Conservation (phyloP, 2,113 vertebrate species). For the Thalassarche chlororhynchos region DNA sequence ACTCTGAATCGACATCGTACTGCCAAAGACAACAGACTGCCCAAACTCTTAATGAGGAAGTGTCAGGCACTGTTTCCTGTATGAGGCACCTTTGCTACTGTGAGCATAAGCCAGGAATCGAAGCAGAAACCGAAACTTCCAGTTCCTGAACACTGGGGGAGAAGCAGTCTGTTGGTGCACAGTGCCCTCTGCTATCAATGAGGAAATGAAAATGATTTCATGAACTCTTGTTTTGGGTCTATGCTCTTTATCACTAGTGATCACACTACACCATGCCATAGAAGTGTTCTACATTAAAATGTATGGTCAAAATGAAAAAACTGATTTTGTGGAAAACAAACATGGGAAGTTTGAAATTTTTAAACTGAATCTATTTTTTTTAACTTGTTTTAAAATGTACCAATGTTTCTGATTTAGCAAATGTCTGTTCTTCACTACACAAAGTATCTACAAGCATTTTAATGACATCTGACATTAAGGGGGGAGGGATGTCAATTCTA, state of each 20-base stretch:
- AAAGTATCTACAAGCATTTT: not conserved
- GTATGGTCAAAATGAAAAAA: not conserved
- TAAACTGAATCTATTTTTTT: not conserved
- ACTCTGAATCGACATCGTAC: not conserved
- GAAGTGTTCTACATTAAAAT: not conserved
- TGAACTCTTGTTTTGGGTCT: not conserved
- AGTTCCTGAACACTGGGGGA: not conserved
- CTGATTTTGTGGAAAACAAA: not conserved
- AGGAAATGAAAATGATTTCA: not conserved
- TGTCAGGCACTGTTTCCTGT: not conserved
- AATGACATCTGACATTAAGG: not conserved
- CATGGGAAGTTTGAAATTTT: not conserved
- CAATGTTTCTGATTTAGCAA: not conserved
- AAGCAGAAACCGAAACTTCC: not conserved
- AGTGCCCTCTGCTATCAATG: not conserved
- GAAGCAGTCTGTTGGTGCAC: not conserved
- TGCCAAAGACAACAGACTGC: not conserved
- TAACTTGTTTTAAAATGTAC: not conserved
- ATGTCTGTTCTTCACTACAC: not conserved
- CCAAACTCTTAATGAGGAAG: not conserved
- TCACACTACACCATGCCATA: not conserved
- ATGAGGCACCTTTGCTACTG: not conserved
- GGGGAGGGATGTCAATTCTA: not conserved
- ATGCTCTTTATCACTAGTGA: not conserved
- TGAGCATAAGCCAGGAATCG: not conserved